phyloP scores from a whole-genome alignment of 2,113 vertebrate species.

The Polyodon spathula region DNA sequence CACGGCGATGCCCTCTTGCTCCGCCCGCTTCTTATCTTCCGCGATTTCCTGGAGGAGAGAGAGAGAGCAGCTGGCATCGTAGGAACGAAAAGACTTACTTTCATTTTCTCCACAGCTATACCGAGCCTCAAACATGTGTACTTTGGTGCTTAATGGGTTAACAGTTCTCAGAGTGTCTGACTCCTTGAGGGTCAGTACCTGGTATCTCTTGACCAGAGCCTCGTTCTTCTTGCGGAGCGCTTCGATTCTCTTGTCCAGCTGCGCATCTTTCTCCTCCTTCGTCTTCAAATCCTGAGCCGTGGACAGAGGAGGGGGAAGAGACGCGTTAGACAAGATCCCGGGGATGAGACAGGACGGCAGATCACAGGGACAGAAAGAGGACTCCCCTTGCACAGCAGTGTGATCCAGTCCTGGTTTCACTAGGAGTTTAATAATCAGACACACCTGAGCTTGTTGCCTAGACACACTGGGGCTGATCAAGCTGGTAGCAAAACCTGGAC shows the following conservation, averaged over 20 bases:
- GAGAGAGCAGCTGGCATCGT: background rate
- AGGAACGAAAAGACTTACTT: background rate
- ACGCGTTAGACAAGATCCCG: background rate
- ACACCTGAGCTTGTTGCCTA: too few relatives aligned
- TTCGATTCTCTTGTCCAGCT: conserved; percentile 77
- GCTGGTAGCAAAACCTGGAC: too few relatives aligned
- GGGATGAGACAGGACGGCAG: too few relatives aligned
- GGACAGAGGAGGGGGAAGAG: conserved; percentile 36
- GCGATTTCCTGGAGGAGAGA: conserved; percentile 70
- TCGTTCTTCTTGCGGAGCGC: conserved; percentile 83
- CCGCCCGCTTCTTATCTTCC: conserved; percentile 78
- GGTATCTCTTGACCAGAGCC: conserved; percentile 74
- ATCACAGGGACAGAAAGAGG: too few relatives aligned
- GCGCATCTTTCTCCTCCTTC: conserved; percentile 83
- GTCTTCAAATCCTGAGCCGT: conserved; percentile 68
- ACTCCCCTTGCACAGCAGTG: too few relatives aligned
- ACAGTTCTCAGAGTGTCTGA: background rate
- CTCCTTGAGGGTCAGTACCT: conserved; percentile 44
- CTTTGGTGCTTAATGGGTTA: too few relatives aligned
- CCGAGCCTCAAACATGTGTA: background rate
- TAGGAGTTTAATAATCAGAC: too few relatives aligned
- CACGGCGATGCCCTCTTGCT: conserved; percentile 76
- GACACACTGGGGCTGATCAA: too few relatives aligned
- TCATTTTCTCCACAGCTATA: background rate
- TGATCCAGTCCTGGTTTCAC: too few relatives aligned